Conservation (phyloP, 2,888 invertebrate species). For the Drosophila affinis region DNA sequence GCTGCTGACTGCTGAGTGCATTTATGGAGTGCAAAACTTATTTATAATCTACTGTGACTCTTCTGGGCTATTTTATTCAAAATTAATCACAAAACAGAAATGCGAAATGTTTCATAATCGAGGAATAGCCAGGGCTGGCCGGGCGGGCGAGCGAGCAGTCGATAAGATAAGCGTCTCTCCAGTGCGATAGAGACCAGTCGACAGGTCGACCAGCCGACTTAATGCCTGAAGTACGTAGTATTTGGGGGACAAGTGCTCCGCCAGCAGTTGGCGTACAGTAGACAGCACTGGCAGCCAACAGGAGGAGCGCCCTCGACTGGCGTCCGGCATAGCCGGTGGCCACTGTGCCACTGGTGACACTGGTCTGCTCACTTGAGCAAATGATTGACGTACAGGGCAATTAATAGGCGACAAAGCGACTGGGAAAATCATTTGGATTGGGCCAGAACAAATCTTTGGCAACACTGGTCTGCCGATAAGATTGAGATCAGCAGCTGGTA, state of each 20-base stretch:
- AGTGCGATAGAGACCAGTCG: slow-evolving; percentile 37
- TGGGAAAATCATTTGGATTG: slow-evolving; percentile 31
- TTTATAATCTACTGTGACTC: slow-evolving; percentile 7
- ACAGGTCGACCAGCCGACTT: slow-evolving; percentile 30
- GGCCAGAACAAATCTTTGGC: slow-evolving; percentile 7
- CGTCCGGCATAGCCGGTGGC: slow-evolving; percentile 37
- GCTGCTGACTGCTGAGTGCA: neutral
- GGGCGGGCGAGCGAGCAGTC: slow-evolving; percentile 36
- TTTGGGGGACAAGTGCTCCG: slow-evolving; percentile 34
- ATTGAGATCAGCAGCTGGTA: slow-evolving; percentile 5
- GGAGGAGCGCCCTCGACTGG: neutral
- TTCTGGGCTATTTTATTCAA: slow-evolving; percentile 20
- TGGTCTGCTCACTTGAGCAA: neutral
- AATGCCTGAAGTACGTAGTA: slow-evolving; percentile 35
- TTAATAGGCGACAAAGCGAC: slow-evolving; percentile 61
- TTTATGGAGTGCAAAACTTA: neutral
- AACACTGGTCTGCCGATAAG: slow-evolving; percentile 7
- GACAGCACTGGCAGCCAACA: slow-evolving; percentile 14
- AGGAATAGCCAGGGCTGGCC: slow-evolving; percentile 3
- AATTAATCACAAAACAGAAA: slow-evolving; percentile 57
- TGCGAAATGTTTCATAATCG: slow-evolving; percentile 67
- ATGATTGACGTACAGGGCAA: slow-evolving; percentile 56
- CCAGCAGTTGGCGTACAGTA: slow-evolving; percentile 24
- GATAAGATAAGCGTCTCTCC: slow-evolving; percentile 58
- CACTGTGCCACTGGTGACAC: slow-evolving; percentile 26